Evolutionary conservation across 1,140 invertebrate species (phyloP).

Genomic region (Bombyx mori): DNA sequence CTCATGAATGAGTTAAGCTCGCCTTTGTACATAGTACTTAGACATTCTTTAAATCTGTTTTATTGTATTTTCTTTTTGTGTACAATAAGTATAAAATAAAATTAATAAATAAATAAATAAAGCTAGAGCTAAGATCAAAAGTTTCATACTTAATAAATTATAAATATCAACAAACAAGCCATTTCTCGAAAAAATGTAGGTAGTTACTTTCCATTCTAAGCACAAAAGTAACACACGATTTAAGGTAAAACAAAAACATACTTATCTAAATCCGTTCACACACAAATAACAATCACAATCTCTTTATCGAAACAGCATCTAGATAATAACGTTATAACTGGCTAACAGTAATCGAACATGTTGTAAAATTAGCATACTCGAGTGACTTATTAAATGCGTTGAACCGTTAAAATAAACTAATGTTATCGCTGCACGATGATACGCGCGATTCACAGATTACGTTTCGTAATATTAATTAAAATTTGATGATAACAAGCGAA

Average conservation of each 20-base stretch:
- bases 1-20: too few relatives aligned
- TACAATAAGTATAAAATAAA: too few relatives aligned
- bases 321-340: background rate
- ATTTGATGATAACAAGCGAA: background rate
- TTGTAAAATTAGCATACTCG: constrained; percentile 5
- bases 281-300: constrained; percentile 4
- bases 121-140: too few relatives aligned
- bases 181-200: too few relatives aligned
- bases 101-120: too few relatives aligned
- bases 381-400: constrained; percentile 26
- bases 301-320: constrained; percentile 3
- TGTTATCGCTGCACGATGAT: background rate
- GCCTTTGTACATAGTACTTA: too few relatives aligned
- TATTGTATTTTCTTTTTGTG: too few relatives aligned
- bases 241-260: background rate
- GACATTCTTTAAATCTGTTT: too few relatives aligned
- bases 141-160: too few relatives aligned
- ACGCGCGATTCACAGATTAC: background rate
- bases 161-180: too few relatives aligned
- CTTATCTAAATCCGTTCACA: background rate
- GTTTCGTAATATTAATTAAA: background rate
- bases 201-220: too few relatives aligned
- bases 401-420: constrained; percentile 23
- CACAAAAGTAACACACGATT: too few relatives aligned
- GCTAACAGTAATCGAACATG: background rate